Conservation (phyloP, 2,888 invertebrate species). For the Stramonita haemastoma region DNA sequence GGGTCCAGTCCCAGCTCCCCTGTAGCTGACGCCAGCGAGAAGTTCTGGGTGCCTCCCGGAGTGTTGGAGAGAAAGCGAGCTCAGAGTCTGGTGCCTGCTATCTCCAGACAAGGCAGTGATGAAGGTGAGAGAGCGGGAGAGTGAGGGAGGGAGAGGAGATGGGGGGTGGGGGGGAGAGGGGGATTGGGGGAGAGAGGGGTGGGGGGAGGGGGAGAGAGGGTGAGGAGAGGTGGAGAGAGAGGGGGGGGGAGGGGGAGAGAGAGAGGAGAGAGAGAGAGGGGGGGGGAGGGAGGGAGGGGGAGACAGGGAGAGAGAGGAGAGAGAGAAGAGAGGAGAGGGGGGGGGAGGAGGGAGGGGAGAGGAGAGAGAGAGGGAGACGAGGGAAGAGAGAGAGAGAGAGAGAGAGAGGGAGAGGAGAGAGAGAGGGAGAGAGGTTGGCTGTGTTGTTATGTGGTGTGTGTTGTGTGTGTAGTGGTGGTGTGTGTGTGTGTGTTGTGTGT, state of each 20-base stretch:
- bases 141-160: background rate
- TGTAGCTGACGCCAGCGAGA: constrained; percentile 65
- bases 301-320: background rate
- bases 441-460: background rate
- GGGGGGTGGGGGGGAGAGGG: background rate
- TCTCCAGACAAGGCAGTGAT: constrained; percentile 63
- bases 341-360: background rate
- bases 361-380: background rate
- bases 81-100: constrained; percentile 69
- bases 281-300: background rate
- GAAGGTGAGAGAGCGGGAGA: constrained; percentile 60
- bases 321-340: background rate
- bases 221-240: background rate
- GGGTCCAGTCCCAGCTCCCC: constrained; percentile 71
- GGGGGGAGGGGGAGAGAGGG: background rate
- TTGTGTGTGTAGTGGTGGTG: no score
- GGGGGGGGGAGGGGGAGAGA: background rate
- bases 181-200: background rate
- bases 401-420: background rate
- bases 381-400: background rate
- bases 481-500: no score
- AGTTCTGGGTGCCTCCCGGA: constrained; percentile 75
- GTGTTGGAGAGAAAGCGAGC: constrained; percentile 71
- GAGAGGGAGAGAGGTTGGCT: background rate
- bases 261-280: background rate